Evolutionary conservation across 2,797 vertebrate species (phyloP).

Genomic region (Sibirionetta formosa): DNA sequence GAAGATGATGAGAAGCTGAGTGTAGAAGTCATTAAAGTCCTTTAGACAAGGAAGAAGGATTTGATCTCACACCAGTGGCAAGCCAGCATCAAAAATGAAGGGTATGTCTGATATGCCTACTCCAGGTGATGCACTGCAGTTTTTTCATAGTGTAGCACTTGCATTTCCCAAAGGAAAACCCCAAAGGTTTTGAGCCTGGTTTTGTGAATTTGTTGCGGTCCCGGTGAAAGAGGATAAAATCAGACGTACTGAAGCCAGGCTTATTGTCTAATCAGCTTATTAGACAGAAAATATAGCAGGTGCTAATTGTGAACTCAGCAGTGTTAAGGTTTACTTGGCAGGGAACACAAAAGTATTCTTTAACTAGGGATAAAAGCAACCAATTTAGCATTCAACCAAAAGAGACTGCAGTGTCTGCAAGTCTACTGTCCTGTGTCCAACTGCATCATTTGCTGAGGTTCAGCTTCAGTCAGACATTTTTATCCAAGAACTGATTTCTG

Average conservation of each 20-base stretch:
- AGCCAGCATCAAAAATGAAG: not conserved
- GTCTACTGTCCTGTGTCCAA: not conserved
- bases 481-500: not conserved
- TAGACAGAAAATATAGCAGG: not conserved
- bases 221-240: not conserved
- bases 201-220: not conserved
- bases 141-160: not conserved
- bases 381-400: not conserved
- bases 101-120: accelerated
- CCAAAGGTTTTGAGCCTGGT: not conserved
- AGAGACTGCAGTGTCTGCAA: not conserved
- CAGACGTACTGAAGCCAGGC: not conserved
- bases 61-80: not conserved
- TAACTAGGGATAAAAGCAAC: not conserved
- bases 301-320: not conserved
- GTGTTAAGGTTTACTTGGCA: not conserved
- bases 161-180: not conserved
- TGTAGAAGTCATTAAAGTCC: not conserved
- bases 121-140: not conserved
- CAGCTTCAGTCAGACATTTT: not conserved
- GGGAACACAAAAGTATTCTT: not conserved
- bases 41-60: not conserved
- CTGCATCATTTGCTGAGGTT: not conserved
- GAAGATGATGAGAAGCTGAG: not conserved
- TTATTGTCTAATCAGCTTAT: not conserved